Percentiles rank a stretch among this genome's conserved stretches.
These are phyloP conservation scores for Euura saliciscinereae DNA, from an alignment of 1,140 invertebrate species.

Conservation along the genomic window DNA sequence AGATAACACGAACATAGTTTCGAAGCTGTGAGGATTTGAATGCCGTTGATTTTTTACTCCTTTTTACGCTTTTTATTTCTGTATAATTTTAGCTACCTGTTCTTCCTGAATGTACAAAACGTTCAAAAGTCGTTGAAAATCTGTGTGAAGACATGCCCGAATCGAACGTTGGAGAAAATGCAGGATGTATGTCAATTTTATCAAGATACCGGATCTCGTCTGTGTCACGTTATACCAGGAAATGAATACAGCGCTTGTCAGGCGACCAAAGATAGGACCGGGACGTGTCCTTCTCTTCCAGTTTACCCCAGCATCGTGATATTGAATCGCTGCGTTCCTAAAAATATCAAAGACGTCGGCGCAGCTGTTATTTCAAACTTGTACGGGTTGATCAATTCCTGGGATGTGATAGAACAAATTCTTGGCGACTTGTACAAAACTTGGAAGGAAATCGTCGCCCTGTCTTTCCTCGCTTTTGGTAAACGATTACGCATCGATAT, in stretches of 20 bases:
- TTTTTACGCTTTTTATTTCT: too few species aligned
- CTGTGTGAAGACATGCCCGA: conserved; percentile 89
- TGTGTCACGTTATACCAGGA: conserved; percentile 72
- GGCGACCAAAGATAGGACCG: conserved; percentile 65
- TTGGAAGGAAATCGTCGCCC: conserved; percentile 83
- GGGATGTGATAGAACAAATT: conserved; percentile 87
- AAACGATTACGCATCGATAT: conserved; percentile 47
- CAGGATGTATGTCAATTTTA: conserved; percentile 80
- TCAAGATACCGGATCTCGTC: conserved; percentile 70
- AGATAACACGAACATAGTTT: too few species aligned
- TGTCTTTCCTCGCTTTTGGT: conserved; percentile 84
- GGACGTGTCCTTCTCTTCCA: conserved; percentile 75
- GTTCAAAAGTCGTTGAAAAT: conserved; percentile 81
- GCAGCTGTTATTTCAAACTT: conserved; percentile 70
- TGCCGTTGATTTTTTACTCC: conserved; percentile 15
- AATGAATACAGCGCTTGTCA: conserved; percentile 51
- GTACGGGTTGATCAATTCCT: conserved; percentile 83
- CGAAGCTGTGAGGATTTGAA: background rate
- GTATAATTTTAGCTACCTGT: conserved; percentile 68
- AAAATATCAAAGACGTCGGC: conserved; percentile 65
- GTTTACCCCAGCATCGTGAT: conserved; percentile 78
- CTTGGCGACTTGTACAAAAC: conserved; percentile 86
- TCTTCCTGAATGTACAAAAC: conserved; percentile 83
- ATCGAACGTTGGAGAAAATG: conserved; percentile 65
- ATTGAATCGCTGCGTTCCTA: conserved; percentile 87